Conservation (phyloP, 1,140 invertebrate genomes). For the Zaprionus capensis region DNA sequence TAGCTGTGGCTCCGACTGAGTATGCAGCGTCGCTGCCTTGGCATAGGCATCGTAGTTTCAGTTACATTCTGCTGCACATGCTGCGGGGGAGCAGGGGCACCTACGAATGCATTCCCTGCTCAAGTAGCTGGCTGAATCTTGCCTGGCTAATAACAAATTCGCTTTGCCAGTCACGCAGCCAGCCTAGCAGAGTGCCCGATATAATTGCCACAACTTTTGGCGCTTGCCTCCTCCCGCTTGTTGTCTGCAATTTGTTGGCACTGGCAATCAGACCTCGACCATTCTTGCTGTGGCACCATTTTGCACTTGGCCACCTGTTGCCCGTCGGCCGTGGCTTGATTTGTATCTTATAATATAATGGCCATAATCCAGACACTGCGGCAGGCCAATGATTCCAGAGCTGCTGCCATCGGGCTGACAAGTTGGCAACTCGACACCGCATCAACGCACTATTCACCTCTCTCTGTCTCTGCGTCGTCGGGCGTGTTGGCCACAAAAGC, state of each 20-base stretch:
- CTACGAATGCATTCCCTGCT: conserved; percentile 35
- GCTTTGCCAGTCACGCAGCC: conserved; percentile 59
- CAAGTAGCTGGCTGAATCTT: conserved; percentile 27
- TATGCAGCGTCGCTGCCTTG: conserved; percentile 3
- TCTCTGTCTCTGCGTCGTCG: conserved; percentile 17
- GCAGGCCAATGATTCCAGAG: conserved; percentile 7
- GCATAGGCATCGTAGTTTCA: conserved; percentile 24
- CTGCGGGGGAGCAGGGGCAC: neutral
- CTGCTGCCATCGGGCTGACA: conserved; percentile 21
- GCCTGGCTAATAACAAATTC: conserved; percentile 73
- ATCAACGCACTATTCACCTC: conserved; percentile 40
- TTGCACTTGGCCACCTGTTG: conserved; percentile 43
- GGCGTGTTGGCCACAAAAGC: conserved; percentile 61
- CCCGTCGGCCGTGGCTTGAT: conserved; percentile 7
- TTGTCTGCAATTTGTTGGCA: conserved; percentile 57
- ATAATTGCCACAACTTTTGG: conserved; percentile 51
- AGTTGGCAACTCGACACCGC: conserved; percentile 61
- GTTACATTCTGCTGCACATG: conserved; percentile 78
- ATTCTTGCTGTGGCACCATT: conserved; percentile 66
- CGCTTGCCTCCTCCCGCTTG: conserved; percentile 22
- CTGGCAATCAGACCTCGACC: conserved; percentile 78
- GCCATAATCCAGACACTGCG: conserved; percentile 51
- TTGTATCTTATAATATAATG: conserved; percentile 46
- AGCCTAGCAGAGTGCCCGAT: conserved; percentile 41
- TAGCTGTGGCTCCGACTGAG: conserved; percentile 39